phyloP scores from a whole-genome alignment of 2,888 invertebrate species.

The Pseudococcus longispinus region DNA sequence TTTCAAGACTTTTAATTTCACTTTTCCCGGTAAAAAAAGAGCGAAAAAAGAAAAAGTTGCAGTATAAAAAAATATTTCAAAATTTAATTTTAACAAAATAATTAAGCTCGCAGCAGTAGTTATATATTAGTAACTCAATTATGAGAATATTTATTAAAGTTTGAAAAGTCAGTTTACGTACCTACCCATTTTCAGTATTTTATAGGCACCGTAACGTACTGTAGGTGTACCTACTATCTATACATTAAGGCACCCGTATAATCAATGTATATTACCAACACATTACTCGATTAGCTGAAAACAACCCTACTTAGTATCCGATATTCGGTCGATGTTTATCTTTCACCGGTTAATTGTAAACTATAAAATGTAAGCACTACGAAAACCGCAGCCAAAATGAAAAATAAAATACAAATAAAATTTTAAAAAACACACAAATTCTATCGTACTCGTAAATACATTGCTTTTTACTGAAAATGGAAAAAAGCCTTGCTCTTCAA shows the following conservation, averaged over 20 bases:
- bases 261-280: background rate
- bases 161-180: background rate
- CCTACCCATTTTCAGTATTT: no score
- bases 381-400: background rate
- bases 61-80: background rate
- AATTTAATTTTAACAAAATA: background rate
- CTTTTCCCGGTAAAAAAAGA: no score
- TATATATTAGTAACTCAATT: background rate
- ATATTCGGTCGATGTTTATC: conserved; percentile 22
- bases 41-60: no score
- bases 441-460: background rate
- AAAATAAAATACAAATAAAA: background rate
- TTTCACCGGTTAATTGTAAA: background rate
- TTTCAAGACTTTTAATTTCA: no score
- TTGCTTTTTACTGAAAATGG: background rate
- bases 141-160: no score
- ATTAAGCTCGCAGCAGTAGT: background rate
- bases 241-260: background rate
- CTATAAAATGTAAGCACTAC: conserved; percentile 36
- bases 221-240: background rate
- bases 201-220: background rate
- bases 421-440: no score
- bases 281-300: conserved; percentile 13
- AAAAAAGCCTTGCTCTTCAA: conserved; percentile 20
- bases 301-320: background rate